Evolutionary conservation across 2,797 vertebrate genomes (phyloP).

Genomic region (Gymnocypris eckloni): DNA sequence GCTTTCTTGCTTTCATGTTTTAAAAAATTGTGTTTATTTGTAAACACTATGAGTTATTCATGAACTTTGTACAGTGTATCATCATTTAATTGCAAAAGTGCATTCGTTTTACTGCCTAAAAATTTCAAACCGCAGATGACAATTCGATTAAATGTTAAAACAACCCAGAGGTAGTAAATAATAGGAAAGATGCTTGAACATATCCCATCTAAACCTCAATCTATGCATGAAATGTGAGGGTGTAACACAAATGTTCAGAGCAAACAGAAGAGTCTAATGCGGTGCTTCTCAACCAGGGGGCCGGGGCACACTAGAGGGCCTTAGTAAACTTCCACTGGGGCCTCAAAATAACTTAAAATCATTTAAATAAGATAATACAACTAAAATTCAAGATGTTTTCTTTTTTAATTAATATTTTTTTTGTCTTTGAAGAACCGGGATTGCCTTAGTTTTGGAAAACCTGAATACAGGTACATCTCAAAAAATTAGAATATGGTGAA

Average conservation of each 20-base stretch:
- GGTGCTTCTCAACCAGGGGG: background rate
- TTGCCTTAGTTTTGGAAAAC: background rate
- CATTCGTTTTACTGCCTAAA: background rate
- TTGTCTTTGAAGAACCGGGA: background rate
- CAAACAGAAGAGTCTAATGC: background rate
- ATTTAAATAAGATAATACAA: background rate
- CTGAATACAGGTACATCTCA: background rate
- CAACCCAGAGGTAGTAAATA: background rate
- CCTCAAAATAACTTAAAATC: background rate
- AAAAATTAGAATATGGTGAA: too few relatives aligned
- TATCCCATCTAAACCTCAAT: background rate
- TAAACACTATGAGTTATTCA: background rate
- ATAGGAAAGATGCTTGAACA: background rate
- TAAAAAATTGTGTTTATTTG: background rate
- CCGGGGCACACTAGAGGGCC: background rate
- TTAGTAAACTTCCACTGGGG: background rate
- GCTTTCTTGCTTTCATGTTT: background rate
- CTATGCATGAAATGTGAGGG: background rate
- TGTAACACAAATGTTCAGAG: background rate
- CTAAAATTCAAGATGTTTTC: background rate
- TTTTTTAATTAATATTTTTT: background rate
- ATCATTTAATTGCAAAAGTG: background rate
- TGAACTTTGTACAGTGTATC: background rate
- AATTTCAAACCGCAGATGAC: background rate
- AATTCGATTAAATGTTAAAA: background rate